Evolutionary conservation across 2,113 vertebrate genomes (phyloP).

Genomic region (Rissa tridactyla): DNA sequence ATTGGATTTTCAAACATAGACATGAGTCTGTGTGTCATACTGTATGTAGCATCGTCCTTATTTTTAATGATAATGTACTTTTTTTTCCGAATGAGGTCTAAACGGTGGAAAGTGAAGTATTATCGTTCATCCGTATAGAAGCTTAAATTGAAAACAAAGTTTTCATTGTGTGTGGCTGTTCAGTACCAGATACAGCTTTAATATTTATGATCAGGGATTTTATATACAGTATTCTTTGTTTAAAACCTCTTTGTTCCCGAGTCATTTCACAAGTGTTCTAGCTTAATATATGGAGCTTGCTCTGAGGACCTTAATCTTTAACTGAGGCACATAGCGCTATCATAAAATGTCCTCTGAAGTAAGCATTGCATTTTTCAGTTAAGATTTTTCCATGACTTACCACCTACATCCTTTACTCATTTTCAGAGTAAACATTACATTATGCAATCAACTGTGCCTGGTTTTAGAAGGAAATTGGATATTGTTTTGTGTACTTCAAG

Average conservation of each 20-base stretch:
- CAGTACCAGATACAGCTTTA: slow-evolving; percentile 10
- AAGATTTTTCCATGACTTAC: not conserved
- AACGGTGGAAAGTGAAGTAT: slow-evolving; percentile 80
- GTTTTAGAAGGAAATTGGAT: not conserved
- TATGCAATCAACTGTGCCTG: not conserved
- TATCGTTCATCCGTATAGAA: slow-evolving; percentile 76
- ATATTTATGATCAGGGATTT: slow-evolving; percentile 68
- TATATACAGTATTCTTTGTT: slow-evolving; percentile 30
- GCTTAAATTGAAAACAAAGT: not conserved
- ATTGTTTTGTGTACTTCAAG: not conserved
- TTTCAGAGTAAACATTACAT: slow-evolving; percentile 8
- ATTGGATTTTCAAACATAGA: slow-evolving; percentile 91
- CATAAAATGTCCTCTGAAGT: not conserved
- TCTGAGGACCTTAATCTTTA: not conserved
- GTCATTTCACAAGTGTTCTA: not conserved
- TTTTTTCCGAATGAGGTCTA: slow-evolving; percentile 87
- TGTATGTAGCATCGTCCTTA: slow-evolving; percentile 86
- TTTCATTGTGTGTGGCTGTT: not conserved
- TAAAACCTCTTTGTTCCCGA: not conserved
- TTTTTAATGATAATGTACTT: slow-evolving; percentile 95
- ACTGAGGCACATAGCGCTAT: not conserved
- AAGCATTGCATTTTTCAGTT: not conserved
- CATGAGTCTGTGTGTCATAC: slow-evolving; percentile 93
- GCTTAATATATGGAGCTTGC: not conserved
- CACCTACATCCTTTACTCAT: not conserved